A percentile compares a stretch with the other conserved stretches of the same genome.
Evolutionary conservation across 2,113 vertebrate genomes (phyloP).

Genomic region (Climacteris rufus): DNA sequence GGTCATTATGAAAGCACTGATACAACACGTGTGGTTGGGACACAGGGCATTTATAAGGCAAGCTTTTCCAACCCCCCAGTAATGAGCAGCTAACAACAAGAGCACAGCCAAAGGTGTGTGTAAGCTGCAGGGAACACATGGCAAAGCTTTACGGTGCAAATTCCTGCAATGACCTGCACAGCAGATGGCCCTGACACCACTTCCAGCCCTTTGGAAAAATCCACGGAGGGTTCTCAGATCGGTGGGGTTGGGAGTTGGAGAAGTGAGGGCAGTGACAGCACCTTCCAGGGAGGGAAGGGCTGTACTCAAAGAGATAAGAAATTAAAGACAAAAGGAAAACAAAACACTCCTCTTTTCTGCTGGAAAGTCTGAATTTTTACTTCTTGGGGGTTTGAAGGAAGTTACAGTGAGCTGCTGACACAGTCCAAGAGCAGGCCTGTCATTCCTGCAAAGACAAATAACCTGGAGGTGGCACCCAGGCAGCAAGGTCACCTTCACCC

Average conservation of each 20-base stretch:
- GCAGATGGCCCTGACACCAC: conserved; percentile 33
- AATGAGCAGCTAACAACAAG: conserved; percentile 54
- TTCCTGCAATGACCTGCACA: conserved; percentile 25
- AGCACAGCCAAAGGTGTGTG: conserved; percentile 48
- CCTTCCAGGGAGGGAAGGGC: background rate
- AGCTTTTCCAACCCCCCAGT: conserved; percentile 30
- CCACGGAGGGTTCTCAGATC: background rate
- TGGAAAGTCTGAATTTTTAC: background rate
- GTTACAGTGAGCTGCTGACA: too few species aligned
- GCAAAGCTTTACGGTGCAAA: conserved; percentile 37
- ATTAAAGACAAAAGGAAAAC: background rate
- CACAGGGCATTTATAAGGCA: conserved; percentile 15
- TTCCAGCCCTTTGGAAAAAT: background rate
- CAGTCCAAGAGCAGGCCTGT: background rate
- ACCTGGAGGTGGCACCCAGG: background rate
- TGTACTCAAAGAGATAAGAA: background rate
- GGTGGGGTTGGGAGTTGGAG: background rate
- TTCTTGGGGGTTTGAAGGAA: too few species aligned
- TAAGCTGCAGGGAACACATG: conserved; percentile 47
- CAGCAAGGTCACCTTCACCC: background rate
- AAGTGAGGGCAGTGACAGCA: background rate
- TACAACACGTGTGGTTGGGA: conserved; percentile 28
- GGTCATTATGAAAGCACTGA: conserved; percentile 55
- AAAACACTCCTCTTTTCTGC: background rate
- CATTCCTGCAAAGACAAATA: background rate